Percentiles rank a stretch among this genome's conserved stretches.
These are phyloP conservation scores for Galleria mellonella DNA, from an alignment of 1,140 invertebrate genomes.

Conservation along the genomic window DNA sequence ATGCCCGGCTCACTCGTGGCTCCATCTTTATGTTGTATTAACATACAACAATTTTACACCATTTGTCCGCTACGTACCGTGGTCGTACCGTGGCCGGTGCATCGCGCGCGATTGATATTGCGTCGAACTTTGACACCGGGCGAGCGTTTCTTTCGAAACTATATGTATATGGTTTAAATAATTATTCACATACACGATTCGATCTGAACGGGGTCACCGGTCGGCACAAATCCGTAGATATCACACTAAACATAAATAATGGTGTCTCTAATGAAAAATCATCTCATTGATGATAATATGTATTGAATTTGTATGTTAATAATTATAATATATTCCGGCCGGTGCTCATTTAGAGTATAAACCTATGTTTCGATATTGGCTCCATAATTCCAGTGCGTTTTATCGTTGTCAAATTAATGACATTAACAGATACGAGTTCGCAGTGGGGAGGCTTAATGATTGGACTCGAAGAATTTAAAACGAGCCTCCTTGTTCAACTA, in stretches of 20 bases:
- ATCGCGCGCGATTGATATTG: conserved; percentile 28
- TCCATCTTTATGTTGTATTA: conserved; percentile 31
- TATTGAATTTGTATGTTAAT: too few species aligned
- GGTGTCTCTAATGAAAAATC: neutral
- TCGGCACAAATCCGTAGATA: neutral
- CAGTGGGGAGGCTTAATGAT: too few species aligned
- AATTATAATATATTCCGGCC: too few species aligned
- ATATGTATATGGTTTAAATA: too few species aligned
- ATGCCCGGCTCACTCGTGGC: conserved; percentile 27
- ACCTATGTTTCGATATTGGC: too few species aligned
- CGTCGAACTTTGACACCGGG: conserved; percentile 40
- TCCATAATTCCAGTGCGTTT: too few species aligned
- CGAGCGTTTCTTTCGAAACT: neutral
- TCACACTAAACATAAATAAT: neutral
- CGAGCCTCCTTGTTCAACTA: too few species aligned
- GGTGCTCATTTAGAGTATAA: too few species aligned
- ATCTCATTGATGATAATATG: neutral
- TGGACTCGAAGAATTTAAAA: too few species aligned
- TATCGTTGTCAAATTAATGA: too few species aligned
- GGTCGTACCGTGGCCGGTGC: conserved; percentile 21
- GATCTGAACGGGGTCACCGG: neutral
- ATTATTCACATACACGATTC: neutral
- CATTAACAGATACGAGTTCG: too few species aligned
- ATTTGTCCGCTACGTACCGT: conserved; percentile 31
- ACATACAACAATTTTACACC: conserved; percentile 43